Evolutionary conservation across 2,888 invertebrate species (phyloP), one percentile per base, ranked within the genome.

Genomic region (Oegoconia quadripuncta): DNA sequence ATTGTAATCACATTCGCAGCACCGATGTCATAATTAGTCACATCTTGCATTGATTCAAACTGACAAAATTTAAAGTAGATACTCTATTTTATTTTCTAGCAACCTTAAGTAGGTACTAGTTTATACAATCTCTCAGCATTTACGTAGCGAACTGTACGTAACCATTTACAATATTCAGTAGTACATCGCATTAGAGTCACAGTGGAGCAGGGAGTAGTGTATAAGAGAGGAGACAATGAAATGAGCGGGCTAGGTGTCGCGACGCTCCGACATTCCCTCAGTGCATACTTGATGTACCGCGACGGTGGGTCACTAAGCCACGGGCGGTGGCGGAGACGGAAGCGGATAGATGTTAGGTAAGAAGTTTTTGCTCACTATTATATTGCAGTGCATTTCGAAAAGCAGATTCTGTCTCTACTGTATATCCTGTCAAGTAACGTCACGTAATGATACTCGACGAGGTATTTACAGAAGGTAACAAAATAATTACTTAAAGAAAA

Each of bases 271-370:
- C 74, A 87, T 86, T 87, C 86, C 65, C 83, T 87, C 70, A 80
- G 86, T 84, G 86, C 76, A 87, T 87, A 84, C 67, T 80, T 78
- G 80, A 87, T 87, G 82, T 72, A 56, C 58, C 73, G 71, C 61
- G 69, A 67, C 70, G 52, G 45, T 23, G 39, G 8, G 23, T 50
- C 46, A 3, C 7, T 25, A 15, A 29, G 44, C 0, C 22, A 62
- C 7, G 31, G 27, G 63, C 48, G 56, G 42, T 0, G 42, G 68
- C 65, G 69, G 52, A 16, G 41, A 44, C 29, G 41, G 36, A 9
- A 33, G 35, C 43, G 43, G 43, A 13, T 16, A n/a, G n/a, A n/a
- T n/a, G n/a, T n/a, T n/a, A n/a, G n/a, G n/a, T n/a, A n/a, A n/a
- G n/a, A n/a, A n/a, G n/a, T n/a, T n/a, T n/a, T n/a, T n/a, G n/a